Conservation (phyloP, 2,797 vertebrate genomes). For the Darevskia mixta region DNA sequence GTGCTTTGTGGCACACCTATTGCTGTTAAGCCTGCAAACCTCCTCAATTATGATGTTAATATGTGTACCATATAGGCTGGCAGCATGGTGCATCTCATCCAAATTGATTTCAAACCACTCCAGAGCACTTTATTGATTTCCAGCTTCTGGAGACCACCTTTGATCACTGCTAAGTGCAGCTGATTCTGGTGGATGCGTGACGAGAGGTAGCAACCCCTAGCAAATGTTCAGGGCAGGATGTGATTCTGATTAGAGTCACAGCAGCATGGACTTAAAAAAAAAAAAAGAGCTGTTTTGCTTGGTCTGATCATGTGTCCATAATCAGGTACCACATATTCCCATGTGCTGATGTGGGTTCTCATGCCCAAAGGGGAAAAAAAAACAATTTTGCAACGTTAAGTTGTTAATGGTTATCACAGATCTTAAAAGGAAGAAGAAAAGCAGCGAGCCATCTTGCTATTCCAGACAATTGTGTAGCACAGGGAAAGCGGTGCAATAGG, state of each 20-base stretch:
- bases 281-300: not conserved
- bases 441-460: not conserved
- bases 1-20: not conserved
- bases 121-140: not conserved
- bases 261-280: too few relatives aligned
- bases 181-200: not conserved
- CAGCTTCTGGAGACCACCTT: not conserved
- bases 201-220: not conserved
- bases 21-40: not conserved
- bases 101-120: slow-evolving; percentile 20
- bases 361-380: not conserved
- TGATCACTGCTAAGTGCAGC: not conserved
- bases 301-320: not conserved
- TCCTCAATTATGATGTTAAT: not conserved
- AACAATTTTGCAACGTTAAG: too few relatives aligned
- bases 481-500: not conserved
- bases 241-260: not conserved
- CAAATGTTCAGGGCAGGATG: not conserved
- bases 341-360: not conserved
- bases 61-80: not conserved
- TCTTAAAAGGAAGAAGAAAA: not conserved
- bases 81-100: not conserved
- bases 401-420: not conserved
- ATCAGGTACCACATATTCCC: not conserved
- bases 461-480: too few relatives aligned